phyloP scores from a whole-genome alignment of 2,797 vertebrate species.

The Geotrypetes seraphini region DNA sequence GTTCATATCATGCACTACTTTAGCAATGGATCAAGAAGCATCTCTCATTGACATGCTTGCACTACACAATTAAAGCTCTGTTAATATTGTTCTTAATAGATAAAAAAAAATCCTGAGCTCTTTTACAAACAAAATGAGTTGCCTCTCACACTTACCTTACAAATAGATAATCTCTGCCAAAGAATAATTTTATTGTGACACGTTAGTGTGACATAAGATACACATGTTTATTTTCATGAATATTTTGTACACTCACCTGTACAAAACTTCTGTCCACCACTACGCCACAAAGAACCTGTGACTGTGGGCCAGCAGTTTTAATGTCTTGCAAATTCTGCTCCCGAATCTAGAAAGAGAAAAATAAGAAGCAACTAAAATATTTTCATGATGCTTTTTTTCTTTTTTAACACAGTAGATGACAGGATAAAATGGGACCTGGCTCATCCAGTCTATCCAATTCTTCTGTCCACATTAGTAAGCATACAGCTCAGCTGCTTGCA shows the following conservation, averaged over 20 bases:
- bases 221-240: slow-evolving; percentile 1
- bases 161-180: slow-evolving; percentile 68
- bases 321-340: slow-evolving; percentile 97
- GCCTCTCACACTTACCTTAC: slow-evolving; percentile 72
- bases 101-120: slow-evolving; percentile 15
- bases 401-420: too few species aligned
- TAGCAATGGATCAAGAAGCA: slow-evolving; percentile 23
- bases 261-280: slow-evolving; percentile 75
- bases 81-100: slow-evolving; percentile 15
- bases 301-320: slow-evolving; percentile 91
- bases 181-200: slow-evolving; percentile 61
- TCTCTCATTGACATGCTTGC: slow-evolving; percentile 25
- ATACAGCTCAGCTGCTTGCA: too few species aligned
- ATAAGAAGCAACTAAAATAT: neutral
- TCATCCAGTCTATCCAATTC: too few species aligned
- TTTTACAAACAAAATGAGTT: slow-evolving; percentile 21
- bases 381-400: too few species aligned
- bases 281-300: slow-evolving; percentile 80
- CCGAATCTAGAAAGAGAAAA: slow-evolving; percentile 68
- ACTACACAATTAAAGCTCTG: slow-evolving; percentile 21
- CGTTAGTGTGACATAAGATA: slow-evolving; percentile 34
- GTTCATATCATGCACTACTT: slow-evolving; percentile 38
- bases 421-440: too few species aligned
- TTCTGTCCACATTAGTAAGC: too few species aligned
- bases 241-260: slow-evolving; percentile 71